A percentile compares a stretch with the other conserved stretches of the same genome.
Evolutionary conservation across 2,113 vertebrate genomes (phyloP).

Genomic region (Pseudonaja textilis): DNA sequence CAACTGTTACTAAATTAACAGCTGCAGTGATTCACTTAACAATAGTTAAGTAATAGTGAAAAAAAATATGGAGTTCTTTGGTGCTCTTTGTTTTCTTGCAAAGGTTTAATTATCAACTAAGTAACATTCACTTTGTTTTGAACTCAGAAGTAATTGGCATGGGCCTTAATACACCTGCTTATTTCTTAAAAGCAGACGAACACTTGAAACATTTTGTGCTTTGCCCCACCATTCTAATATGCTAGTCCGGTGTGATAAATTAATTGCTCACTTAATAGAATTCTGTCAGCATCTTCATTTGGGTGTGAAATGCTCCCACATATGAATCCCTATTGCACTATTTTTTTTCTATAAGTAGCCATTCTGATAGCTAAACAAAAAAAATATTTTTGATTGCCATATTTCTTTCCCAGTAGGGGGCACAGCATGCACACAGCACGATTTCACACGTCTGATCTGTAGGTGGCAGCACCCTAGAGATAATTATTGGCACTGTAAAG

Average conservation of each 20-base stretch:
- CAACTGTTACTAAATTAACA: background rate
- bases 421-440: conserved; percentile 57
- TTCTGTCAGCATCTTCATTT: conserved; percentile 65
- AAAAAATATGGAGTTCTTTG: background rate
- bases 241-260: conserved; percentile 49
- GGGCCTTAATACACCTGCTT: conserved; percentile 9
- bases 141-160: background rate
- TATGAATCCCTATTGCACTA: conserved; percentile 52
- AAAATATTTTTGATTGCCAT: conserved; percentile 42
- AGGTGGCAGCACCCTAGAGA: conserved; percentile 64
- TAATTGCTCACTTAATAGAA: conserved; percentile 60
- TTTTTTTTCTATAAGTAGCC: conserved; percentile 55
- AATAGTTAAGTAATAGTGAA: too few species aligned
- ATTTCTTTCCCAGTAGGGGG: conserved; percentile 61
- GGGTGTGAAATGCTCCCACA: conserved; percentile 64
- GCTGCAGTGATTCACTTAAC: background rate
- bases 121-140: background rate
- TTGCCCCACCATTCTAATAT: conserved; percentile 8
- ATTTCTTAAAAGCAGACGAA: conserved; percentile 36
- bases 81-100: background rate
- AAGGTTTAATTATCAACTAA: background rate
- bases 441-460: conserved; percentile 55
- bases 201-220: conserved; percentile 34
- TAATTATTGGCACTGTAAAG: conserved; percentile 52
- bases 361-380: conserved; percentile 50